Conservation (phyloP, 1,140 invertebrate genomes). For the Caenorhabditis brenneri region DNA sequence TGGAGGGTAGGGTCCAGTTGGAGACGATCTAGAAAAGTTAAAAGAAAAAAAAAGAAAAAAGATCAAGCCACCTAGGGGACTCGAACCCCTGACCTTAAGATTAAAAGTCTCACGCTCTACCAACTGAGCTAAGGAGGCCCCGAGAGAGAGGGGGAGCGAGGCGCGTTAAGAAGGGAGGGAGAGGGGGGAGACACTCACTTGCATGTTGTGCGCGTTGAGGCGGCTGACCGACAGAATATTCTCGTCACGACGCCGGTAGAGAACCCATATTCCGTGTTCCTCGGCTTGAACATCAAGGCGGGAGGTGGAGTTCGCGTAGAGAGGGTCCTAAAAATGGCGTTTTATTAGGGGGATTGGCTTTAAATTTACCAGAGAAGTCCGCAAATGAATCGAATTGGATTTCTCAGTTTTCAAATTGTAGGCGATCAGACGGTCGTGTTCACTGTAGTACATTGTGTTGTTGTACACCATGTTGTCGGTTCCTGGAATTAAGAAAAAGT, state of each 20-base stretch:
- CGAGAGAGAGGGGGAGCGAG: not conserved
- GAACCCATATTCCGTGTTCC: constrained; percentile 24
- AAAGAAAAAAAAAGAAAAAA: not conserved
- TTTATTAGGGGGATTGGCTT: not conserved
- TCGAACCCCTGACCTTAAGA: constrained; percentile 33
- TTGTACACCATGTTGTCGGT: constrained; percentile 29
- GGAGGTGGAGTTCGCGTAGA: constrained; percentile 15
- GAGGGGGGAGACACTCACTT: not conserved
- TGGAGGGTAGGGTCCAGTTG: not conserved
- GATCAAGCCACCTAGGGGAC: constrained; percentile 43
- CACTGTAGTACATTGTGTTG: constrained; percentile 21
- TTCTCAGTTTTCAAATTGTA: constrained; percentile 24
- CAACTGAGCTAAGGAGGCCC: constrained; percentile 19
- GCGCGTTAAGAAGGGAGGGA: not conserved
- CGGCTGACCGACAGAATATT: constrained; percentile 11
- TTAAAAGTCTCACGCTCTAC: constrained; percentile 29
- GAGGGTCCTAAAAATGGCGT: not conserved
- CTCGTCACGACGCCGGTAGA: constrained; percentile 24
- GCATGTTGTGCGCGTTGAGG: not conserved
- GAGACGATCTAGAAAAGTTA: not conserved
- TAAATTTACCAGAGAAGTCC: not conserved
- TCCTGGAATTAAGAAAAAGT: not conserved
- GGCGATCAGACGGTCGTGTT: not conserved
- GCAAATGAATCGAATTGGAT: not conserved
- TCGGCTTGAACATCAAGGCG: constrained; percentile 2